These are phyloP conservation scores for Melanotaenia parkinsoni DNA, from an alignment of 2,797 vertebrate genomes.

Conservation along the genomic window DNA sequence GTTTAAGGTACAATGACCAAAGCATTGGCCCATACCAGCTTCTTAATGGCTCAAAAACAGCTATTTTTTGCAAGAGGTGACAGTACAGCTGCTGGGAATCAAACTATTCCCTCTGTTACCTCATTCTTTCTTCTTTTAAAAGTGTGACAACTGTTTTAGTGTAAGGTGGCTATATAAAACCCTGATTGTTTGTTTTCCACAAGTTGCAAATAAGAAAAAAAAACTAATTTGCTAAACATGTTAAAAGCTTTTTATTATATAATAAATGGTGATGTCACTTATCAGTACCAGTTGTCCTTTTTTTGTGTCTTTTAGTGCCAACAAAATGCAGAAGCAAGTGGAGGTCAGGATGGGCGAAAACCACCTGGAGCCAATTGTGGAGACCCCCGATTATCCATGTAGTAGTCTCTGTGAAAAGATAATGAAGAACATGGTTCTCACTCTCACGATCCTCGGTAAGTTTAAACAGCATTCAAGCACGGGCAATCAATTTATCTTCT, in stretches of 20 bases:
- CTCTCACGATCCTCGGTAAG: constrained; percentile 93
- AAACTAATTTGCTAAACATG: not conserved
- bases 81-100: not conserved
- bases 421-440: constrained; percentile 92
- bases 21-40: constrained; percentile 8
- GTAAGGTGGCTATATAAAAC: not conserved
- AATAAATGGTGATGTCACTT: not conserved
- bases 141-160: not conserved
- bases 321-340: constrained; percentile 94
- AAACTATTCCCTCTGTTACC: not conserved
- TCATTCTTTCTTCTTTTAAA: not conserved
- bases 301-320: constrained; percentile 80
- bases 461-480: not conserved
- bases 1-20: not conserved
- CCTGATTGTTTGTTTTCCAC: not conserved
- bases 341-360: constrained; percentile 95
- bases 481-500: not conserved
- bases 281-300: not conserved
- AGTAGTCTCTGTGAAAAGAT: constrained; percentile 87
- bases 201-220: not conserved
- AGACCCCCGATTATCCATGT: constrained; percentile 74
- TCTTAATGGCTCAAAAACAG: not conserved
- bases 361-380: constrained; percentile 83
- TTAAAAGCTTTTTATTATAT: not conserved
- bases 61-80: not conserved